Evolutionary conservation across 2,113 vertebrate species (phyloP).

Genomic region (Melanotaenia duboulayi): DNA sequence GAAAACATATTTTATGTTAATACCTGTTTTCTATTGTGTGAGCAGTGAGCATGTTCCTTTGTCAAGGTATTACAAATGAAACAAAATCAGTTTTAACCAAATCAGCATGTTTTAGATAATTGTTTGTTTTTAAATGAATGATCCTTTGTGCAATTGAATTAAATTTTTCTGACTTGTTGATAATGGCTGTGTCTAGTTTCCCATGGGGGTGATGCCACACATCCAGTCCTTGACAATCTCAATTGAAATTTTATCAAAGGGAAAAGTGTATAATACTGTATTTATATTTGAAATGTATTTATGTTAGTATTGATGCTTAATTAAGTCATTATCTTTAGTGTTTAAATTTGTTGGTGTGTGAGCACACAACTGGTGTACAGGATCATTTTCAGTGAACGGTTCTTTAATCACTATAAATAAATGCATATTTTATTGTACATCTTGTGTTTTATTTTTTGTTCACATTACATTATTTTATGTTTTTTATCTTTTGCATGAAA

Average conservation of each 20-base stretch:
- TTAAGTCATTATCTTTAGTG: slow-evolving; percentile 16
- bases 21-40: slow-evolving; percentile 9
- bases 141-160: neutral
- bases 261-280: slow-evolving; percentile 64
- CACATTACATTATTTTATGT: neutral
- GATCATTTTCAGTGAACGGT: slow-evolving; percentile 51
- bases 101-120: slow-evolving; percentile 14
- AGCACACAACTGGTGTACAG: slow-evolving; percentile 37
- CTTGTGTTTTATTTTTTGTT: slow-evolving; percentile 9
- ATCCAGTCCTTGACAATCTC: slow-evolving; percentile 51
- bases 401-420: slow-evolving; percentile 77
- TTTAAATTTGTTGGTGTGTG: slow-evolving; percentile 51
- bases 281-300: slow-evolving; percentile 67
- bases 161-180: neutral
- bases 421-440: slow-evolving; percentile 78
- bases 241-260: slow-evolving; percentile 20
- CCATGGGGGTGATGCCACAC: neutral
- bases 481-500: neutral
- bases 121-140: neutral
- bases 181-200: neutral
- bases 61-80: slow-evolving; percentile 1
- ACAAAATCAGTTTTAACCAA: slow-evolving; percentile 20
- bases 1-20: slow-evolving; percentile 42
- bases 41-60: slow-evolving; percentile 23
- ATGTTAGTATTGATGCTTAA: slow-evolving; percentile 44